Evolutionary conservation across 2,888 invertebrate species (phyloP).

Genomic region (Sialis fuliginosa): DNA sequence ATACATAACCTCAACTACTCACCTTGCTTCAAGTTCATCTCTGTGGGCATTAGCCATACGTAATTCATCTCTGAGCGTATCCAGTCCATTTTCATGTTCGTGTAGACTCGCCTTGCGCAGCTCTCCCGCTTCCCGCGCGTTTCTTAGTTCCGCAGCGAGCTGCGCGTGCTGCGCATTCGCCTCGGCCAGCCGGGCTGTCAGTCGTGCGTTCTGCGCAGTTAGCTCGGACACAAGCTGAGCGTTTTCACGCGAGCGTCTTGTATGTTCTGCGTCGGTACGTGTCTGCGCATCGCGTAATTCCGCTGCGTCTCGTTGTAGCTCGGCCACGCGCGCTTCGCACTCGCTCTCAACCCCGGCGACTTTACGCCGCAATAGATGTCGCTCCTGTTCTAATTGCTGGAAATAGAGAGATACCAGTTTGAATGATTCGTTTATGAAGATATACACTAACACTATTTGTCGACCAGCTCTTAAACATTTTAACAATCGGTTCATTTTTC

Average conservation of each 20-base stretch:
- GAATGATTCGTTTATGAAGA: too few species aligned
- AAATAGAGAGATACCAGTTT: slow-evolving; percentile 14
- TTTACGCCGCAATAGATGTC: slow-evolving; percentile 69
- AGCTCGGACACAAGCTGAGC: slow-evolving; percentile 64
- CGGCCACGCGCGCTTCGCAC: slow-evolving; percentile 70
- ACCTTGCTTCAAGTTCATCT: slow-evolving; percentile 63
- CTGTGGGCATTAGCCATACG: slow-evolving; percentile 68
- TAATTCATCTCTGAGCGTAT: slow-evolving; percentile 75
- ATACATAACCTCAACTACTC: too few species aligned
- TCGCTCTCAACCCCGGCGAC: slow-evolving; percentile 75
- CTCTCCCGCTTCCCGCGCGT: slow-evolving; percentile 67
- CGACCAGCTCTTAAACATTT: too few species aligned
- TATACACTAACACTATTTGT: too few species aligned
- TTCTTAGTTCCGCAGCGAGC: slow-evolving; percentile 61
- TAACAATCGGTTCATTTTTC: too few species aligned
- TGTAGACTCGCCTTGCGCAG: slow-evolving; percentile 43
- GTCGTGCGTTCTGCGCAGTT: slow-evolving; percentile 73
- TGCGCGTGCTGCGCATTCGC: slow-evolving; percentile 65
- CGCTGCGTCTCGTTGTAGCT: slow-evolving; percentile 75
- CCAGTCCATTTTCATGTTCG: slow-evolving; percentile 79
- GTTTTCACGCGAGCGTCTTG: slow-evolving; percentile 63
- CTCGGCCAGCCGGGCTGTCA: slow-evolving; percentile 74
- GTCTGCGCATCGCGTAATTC: slow-evolving; percentile 62
- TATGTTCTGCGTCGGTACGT: slow-evolving; percentile 37
- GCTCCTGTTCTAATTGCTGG: slow-evolving; percentile 85